Percentiles rank a stretch among this genome's conserved stretches.
Evolutionary conservation across 2,113 vertebrate species (phyloP).

Genomic region (Hypanus sabinus): DNA sequence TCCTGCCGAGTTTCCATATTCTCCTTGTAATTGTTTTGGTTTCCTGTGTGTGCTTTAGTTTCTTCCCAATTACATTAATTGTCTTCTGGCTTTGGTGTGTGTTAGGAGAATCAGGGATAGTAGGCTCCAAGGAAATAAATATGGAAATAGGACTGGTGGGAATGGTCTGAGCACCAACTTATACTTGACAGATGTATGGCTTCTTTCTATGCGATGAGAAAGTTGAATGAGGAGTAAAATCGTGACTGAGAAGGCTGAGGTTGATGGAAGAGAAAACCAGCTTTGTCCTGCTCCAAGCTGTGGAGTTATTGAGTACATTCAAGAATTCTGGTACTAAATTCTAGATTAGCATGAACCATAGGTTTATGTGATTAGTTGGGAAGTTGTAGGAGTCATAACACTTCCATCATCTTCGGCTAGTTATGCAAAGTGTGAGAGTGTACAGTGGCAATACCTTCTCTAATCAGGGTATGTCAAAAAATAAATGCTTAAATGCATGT

Average conservation of each 20-base stretch:
- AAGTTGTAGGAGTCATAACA: background rate
- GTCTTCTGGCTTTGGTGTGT: too few relatives aligned
- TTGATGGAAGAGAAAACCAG: background rate
- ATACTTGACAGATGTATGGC: too few relatives aligned
- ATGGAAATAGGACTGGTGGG: too few relatives aligned
- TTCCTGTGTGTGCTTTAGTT: too few relatives aligned
- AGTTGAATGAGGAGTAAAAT: background rate
- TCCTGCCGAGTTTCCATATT: too few relatives aligned
- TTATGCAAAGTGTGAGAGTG: background rate
- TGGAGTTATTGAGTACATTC: background rate
- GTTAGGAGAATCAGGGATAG: too few relatives aligned
- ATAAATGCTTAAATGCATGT: background rate
- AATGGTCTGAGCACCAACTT: too few relatives aligned
- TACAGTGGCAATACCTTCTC: background rate
- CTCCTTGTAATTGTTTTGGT: too few relatives aligned
- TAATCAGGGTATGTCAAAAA: background rate
- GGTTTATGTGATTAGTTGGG: background rate
- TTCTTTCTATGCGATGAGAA: too few relatives aligned
- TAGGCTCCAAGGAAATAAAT: too few relatives aligned
- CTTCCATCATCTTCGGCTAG: too few relatives aligned
- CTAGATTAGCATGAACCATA: background rate
- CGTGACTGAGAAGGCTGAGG: background rate
- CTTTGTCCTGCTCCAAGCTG: background rate
- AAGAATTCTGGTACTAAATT: background rate
- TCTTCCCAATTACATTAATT: too few relatives aligned